Evolutionary conservation across 2,888 invertebrate species (phyloP).

Genomic region (Agrotis clavis): DNA sequence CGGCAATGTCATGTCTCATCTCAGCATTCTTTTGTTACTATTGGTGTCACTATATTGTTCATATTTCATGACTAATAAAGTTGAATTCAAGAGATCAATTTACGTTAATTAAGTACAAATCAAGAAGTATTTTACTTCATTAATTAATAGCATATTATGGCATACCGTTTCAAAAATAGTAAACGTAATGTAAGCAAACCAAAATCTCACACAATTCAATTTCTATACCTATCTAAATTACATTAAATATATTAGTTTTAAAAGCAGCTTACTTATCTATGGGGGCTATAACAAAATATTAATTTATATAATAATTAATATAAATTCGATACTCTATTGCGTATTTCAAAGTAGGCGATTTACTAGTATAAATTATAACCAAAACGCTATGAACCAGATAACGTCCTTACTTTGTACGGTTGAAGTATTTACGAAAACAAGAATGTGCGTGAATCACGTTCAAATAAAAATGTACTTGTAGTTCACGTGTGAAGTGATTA

Average conservation of each 20-base stretch:
- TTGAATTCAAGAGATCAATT: constrained; percentile 60
- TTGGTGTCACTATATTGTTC: constrained; percentile 6
- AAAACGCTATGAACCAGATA: constrained; percentile 13
- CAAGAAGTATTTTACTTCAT: constrained; percentile 23
- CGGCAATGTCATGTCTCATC: constrained; percentile 47
- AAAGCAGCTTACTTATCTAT: constrained; percentile 51
- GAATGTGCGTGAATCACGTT: constrained; percentile 23
- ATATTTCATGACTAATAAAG: constrained; percentile 42
- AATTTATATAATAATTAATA: constrained; percentile 49
- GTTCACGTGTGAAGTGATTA: background rate
- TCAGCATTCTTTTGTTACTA: background rate
- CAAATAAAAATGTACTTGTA: constrained; percentile 25
- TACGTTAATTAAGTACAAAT: constrained; percentile 52
- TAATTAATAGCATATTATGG: constrained; percentile 57
- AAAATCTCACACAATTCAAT: constrained; percentile 51
- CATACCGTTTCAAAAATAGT: constrained; percentile 47
- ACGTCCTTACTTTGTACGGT: background rate
- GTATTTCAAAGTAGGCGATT: constrained; percentile 37
- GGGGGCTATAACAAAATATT: constrained; percentile 55
- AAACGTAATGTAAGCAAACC: constrained; percentile 41
- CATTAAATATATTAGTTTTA: constrained; percentile 51
- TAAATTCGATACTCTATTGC: constrained; percentile 67
- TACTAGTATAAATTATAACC: constrained; percentile 11
- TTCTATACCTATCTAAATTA: constrained; percentile 56
- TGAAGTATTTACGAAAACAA: constrained; percentile 16